These are phyloP conservation scores for Meandrina meandrites DNA, from an alignment of 92 coral and sea anemone species.

Conservation along the genomic window DNA sequence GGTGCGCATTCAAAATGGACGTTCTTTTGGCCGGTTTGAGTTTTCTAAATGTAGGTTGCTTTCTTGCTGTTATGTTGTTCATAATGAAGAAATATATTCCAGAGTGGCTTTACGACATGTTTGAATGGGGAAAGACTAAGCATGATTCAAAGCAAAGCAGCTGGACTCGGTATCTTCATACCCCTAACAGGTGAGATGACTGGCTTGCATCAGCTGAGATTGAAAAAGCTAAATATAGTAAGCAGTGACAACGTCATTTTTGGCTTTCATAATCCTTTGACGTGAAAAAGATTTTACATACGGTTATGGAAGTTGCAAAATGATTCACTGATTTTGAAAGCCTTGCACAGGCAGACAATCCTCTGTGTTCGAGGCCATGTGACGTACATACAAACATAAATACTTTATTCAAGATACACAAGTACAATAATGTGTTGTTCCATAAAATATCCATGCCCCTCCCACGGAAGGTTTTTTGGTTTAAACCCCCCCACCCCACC, in stretches of 20 bases:
- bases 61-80: constrained; percentile 54
- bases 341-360: no score
- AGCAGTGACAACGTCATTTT: neutral
- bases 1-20: constrained; percentile 55
- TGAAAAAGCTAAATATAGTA: neutral
- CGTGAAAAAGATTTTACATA: neutral
- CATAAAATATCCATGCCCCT: no score
- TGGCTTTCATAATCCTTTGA: neutral
- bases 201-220: neutral
- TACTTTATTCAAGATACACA: no score
- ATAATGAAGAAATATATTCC: constrained; percentile 59
- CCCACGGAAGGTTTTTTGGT: no score
- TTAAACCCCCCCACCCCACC: no score
- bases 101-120: constrained; percentile 63
- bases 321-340: neutral
- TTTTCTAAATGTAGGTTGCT: constrained; percentile 58
- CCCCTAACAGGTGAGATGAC: constrained; percentile 85
- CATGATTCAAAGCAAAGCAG: constrained; percentile 23
- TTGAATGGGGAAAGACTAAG: constrained; percentile 87
- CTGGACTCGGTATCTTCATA: constrained; percentile 59
- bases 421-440: no score
- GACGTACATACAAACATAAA: no score
- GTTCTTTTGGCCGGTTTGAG: constrained; percentile 60
- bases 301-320: neutral
- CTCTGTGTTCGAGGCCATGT: no score